phyloP scores from a whole-genome alignment of 2,888 invertebrate genomes.

The Amphipoea lucens region DNA sequence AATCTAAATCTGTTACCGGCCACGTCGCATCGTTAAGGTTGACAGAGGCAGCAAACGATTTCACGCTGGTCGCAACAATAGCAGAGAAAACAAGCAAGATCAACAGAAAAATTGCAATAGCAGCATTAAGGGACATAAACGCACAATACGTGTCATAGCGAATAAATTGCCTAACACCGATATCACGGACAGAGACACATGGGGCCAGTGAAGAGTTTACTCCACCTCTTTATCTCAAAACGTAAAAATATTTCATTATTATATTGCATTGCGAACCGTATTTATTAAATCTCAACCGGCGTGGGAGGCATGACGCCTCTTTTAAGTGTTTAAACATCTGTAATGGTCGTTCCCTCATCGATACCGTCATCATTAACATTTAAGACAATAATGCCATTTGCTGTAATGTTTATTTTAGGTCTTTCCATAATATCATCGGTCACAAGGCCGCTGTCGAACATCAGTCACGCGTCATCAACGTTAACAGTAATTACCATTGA shows the following conservation, averaged over 20 bases:
- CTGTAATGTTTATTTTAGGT: constrained; percentile 63
- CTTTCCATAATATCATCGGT: constrained; percentile 71
- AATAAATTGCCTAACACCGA: constrained; percentile 84
- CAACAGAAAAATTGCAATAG: constrained; percentile 77
- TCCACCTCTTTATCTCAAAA: constrained; percentile 71
- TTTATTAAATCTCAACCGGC: constrained; percentile 72
- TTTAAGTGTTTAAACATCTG: constrained; percentile 70
- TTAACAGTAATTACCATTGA: constrained; percentile 79
- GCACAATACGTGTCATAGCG: constrained; percentile 82
- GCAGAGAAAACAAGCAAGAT: constrained; percentile 75
- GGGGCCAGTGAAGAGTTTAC: constrained; percentile 73
- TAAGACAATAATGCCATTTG: constrained; percentile 65
- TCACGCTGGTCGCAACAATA: constrained; percentile 74
- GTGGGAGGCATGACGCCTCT: constrained; percentile 64
- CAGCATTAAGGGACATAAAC: constrained; percentile 72
- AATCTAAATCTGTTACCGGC: constrained; percentile 70
- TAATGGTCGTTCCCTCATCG: constrained; percentile 53
- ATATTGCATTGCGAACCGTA: constrained; percentile 70
- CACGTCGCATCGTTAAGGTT: constrained; percentile 72
- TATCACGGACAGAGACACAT: constrained; percentile 80
- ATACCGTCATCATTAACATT: constrained; percentile 60
- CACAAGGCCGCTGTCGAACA: constrained; percentile 75
- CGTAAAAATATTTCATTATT: constrained; percentile 79
- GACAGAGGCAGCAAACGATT: constrained; percentile 76
- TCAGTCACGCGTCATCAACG: constrained; percentile 80